Conservation (phyloP, 2,797 vertebrate genomes). For the Cryptoprocta ferox region DNA sequence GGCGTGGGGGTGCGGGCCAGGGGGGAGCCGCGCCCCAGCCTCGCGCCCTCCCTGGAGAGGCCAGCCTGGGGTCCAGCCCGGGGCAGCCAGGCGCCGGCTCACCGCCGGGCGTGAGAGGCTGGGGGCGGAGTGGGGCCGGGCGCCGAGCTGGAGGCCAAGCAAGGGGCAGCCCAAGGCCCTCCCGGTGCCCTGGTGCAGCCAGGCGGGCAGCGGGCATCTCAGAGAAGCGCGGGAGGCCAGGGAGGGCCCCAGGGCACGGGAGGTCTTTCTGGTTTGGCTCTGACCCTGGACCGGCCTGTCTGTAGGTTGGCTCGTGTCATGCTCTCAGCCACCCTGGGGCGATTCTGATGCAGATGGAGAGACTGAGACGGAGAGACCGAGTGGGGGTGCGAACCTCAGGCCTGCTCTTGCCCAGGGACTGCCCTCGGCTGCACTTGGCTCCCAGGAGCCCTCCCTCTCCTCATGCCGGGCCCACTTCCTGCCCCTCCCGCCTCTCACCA, state of each 20-base stretch:
- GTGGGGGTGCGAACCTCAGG: background rate
- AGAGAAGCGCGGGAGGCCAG: background rate
- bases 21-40: background rate
- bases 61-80: background rate
- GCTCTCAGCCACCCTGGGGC: background rate
- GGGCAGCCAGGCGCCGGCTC: background rate
- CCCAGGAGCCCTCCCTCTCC: too few relatives aligned
- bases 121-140: background rate
- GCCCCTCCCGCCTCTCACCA: background rate
- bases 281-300: background rate
- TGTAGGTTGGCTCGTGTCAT: fast-evolving
- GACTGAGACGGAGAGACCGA: background rate
- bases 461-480: background rate
- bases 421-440: fast-evolving
- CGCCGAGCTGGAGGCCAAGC: background rate
- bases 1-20: background rate
- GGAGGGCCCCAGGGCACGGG: background rate
- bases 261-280: background rate
- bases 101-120: background rate
- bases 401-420: background rate
- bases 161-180: background rate
- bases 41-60: background rate
- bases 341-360: background rate
- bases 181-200: background rate
- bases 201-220: background rate